phyloP scores from a whole-genome alignment of 1,140 invertebrate genomes.

The Diorhabda sublineata region DNA sequence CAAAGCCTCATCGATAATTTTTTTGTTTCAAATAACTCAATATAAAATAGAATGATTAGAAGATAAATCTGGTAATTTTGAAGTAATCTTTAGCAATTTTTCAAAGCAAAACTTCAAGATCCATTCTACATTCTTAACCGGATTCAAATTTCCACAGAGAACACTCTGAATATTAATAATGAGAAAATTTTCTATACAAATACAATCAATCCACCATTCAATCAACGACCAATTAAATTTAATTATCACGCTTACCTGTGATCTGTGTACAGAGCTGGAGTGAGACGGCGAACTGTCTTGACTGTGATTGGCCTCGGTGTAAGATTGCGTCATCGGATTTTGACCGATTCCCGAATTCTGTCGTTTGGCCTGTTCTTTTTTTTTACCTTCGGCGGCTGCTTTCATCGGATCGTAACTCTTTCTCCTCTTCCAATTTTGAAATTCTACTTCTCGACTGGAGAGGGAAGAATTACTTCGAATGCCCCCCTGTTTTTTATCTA shows the following conservation, averaged over 20 bases:
- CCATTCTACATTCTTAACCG: no score
- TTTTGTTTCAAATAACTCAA: no score
- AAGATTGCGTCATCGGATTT: slow-evolving; percentile 40
- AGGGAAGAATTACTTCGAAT: slow-evolving; percentile 60
- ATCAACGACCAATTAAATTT: neutral
- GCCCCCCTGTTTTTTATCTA: slow-evolving; percentile 55
- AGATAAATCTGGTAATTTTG: no score
- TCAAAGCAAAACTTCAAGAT: no score
- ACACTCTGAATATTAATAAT: no score
- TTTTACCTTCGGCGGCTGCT: slow-evolving; percentile 74
- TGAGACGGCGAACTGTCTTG: slow-evolving; percentile 47
- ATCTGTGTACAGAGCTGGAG: slow-evolving; percentile 47
- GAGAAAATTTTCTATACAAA: neutral
- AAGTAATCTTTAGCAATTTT: no score
- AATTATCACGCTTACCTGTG: slow-evolving; percentile 37
- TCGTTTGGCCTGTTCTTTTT: slow-evolving; percentile 50
- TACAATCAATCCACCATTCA: neutral
- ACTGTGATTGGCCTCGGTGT: slow-evolving; percentile 37
- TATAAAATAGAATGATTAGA: no score
- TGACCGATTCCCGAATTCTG: slow-evolving; percentile 23
- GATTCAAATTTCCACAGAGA: no score
- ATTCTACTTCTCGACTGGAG: slow-evolving; percentile 70
- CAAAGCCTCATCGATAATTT: no score
- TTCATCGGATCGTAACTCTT: slow-evolving; percentile 90
- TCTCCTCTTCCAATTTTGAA: slow-evolving; percentile 87